phyloP scores from a whole-genome alignment of 2,888 invertebrate genomes.

The Eilema depressum region DNA sequence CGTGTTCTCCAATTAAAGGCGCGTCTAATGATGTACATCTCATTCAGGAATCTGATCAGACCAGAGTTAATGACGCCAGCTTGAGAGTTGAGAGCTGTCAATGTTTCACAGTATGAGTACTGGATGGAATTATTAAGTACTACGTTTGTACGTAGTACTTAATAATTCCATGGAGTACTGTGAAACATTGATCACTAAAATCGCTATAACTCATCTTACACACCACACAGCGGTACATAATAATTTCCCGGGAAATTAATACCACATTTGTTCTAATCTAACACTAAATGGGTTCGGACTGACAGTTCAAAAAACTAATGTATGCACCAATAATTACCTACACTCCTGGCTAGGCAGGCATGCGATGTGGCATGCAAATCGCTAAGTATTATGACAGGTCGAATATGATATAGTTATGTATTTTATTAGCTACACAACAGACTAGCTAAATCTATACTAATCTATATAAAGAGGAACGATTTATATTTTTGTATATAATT shows the following conservation, averaged over 20 bases:
- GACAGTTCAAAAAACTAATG: conserved; percentile 44
- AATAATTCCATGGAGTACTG: too few species aligned
- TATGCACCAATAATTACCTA: conserved; percentile 37
- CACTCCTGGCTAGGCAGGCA: conserved; percentile 28
- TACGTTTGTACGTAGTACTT: too few species aligned
- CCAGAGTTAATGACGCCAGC: too few species aligned
- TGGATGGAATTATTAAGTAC: too few species aligned
- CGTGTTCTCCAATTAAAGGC: too few species aligned
- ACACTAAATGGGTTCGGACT: conserved; percentile 37
- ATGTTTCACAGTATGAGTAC: too few species aligned
- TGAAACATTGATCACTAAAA: not conserved
- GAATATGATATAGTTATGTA: conserved; percentile 12
- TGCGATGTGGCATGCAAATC: conserved; percentile 40
- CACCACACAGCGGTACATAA: conserved; percentile 17
- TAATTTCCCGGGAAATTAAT: conserved; percentile 32
- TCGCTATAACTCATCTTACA: not conserved
- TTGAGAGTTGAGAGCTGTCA: too few species aligned
- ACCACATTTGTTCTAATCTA: conserved; percentile 46
- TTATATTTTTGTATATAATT: too few species aligned
- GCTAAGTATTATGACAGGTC: conserved; percentile 32
- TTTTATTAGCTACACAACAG: not conserved
- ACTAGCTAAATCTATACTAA: too few species aligned
- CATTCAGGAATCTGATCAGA: too few species aligned
- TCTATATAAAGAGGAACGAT: too few species aligned
- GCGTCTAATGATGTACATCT: too few species aligned